Evolutionary conservation across 1,140 invertebrate genomes (phyloP), one percentile per base, ranked within the genome.

Genomic region (Drosophila saltans): DNA sequence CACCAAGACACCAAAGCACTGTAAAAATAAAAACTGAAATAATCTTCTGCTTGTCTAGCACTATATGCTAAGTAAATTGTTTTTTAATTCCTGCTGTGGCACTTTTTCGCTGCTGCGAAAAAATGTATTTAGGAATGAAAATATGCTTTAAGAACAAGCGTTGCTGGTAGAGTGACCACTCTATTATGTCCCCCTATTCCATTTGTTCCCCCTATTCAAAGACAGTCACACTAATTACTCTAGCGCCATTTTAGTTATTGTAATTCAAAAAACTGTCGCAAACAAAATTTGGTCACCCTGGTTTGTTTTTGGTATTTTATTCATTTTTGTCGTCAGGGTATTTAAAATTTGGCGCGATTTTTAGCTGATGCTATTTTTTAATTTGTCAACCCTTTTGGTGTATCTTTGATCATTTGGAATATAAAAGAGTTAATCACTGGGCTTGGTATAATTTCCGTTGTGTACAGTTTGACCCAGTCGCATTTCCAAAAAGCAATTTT

Each of bases 1-100:
- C 30, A 59, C 69, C 62, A 57, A 63, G 8, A 56, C 64, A 72
- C 64, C 62, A 75, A 64, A 52, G 61, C 57, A 59, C 67, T 76
- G 74, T 16, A 83, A 75, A 76, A 52, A 52, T 52, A 52, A 52
- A 65, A 77, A 63, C 70, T 78, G 33, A 71, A 75, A 66, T 62
- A 61, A 88, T 75, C 72, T 71, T 40, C 72, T 71, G 40, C 66
- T 26, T 40, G 64, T 78, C 26, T 52, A 52, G 45, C 45, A 52
- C 45, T 52, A 52, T 10, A 52, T 10, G 21, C 45, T 52, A 52
- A 26, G 21, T 21, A 26, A 52, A 26, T 52, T 52, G 45, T 24
- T 21, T 52, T 9, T 26, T 24, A 24, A 52, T 52, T 26, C 45
- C 45, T 52, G 21, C n/a, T 24, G 45, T 52, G 9, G 21, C 45